Evolutionary conservation across 1,140 invertebrate species (phyloP), one percentile per base, ranked within the genome.

Genomic region (Polypedilum vanderplanki): DNA sequence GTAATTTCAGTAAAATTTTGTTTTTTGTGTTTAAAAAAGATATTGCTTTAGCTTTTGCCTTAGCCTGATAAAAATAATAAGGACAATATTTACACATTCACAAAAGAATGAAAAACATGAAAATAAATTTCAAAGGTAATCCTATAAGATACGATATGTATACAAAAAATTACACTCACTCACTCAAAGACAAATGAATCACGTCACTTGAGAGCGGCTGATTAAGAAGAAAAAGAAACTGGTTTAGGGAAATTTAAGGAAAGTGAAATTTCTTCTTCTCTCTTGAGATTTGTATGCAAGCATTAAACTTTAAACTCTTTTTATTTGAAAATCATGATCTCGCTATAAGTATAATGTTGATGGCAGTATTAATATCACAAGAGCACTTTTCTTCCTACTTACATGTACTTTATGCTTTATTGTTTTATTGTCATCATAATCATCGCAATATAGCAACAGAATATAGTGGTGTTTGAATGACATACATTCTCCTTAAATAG

Each of bases 201-300:
- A 46, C 7, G 15, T 46, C 15, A 15, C 41, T 10, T 46, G 41
- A 57, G n/a, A 57, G 46, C 24, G 24, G 24, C 1, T 33, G 24
- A 33, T 33, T 33, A 33, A 33, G 24, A 57, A 57, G 12, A 57
- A 57, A 57, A 46, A 46, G n/a, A 57, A 57, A 57, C 46, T 15
- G 46, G 46, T 57, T 57, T 57, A 57, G 46, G 46, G 46, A n/a
- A 57, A 12, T 1, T 12, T 57, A 15, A 57, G n/a, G 46, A 57
- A 57, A 57, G 46, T 57, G 46, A 57, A 57, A 57, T 57, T 57
- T 57, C 46, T 57, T n/a, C 46, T n/a, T 57, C n/a, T 57, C 46
- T n/a, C 46, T 46, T 8, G n/a, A 33, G 24, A 33, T 33, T 33
- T 33, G 24, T 57, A 12, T 57, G n/a, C 46, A 57, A 15, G 41